Evolutionary conservation across 2,113 vertebrate species (phyloP), one percentile per base, ranked within the genome.

Genomic region (Ancistrus triradiatus): DNA sequence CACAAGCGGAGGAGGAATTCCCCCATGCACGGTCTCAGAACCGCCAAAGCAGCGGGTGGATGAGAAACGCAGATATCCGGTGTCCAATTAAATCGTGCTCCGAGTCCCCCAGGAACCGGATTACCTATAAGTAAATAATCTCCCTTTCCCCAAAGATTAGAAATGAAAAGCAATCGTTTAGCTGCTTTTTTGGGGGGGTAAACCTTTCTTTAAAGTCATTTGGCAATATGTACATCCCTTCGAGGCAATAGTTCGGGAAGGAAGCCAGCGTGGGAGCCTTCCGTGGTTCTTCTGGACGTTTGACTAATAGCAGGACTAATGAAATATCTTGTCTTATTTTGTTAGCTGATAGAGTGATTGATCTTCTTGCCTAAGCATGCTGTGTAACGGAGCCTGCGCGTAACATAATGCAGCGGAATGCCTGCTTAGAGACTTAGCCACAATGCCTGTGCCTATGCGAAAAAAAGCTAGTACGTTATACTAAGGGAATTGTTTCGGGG

Each of bases 131-230:
- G 73, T 73, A 81, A 72, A 69, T 57, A 8, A 18, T 28, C 5
- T 9, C 33, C 55, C 52, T 61, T 43, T 79, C 55, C 44, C 80
- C 83, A 86, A 87, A 86, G 84, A 80, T 84, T 83, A 81, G 80
- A 85, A 82, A 58, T 60, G 31, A 78, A 77, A 86, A 83, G 81
- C 83, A 86, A 87, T 90, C 81, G 81, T 84, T 86, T 86, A 83
- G 85, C 86, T 88, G 86, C 85, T 87, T 88, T 66, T 84, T 83
- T 70, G 57, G 65, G n/a, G n/a, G n/a, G n/a, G n/a, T n/a, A 74
- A 68, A 52, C 59, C 68, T 78, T 66, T 69, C 66, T 75, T 74
- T 74, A 58, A 65, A 76, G 51, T 69, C 73, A 77, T 68, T 60
- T 68, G 80, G 81, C 83, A 85, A 81, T 77, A 82, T 77, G 72